Conservation (phyloP, 2,888 invertebrate species). For the Phania funesta region DNA sequence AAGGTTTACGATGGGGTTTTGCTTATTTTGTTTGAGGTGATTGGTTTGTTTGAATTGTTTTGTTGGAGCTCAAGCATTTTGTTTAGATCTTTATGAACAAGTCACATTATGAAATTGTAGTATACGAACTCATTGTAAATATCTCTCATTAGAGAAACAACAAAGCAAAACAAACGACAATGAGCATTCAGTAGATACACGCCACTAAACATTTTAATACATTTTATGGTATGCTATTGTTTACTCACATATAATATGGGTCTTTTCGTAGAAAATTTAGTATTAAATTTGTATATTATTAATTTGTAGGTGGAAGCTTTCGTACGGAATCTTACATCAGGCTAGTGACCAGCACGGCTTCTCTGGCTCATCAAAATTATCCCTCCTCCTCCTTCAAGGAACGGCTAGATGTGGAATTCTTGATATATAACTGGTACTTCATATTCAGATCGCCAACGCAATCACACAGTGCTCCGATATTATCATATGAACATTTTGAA, state of each 20-base stretch:
- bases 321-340: too few relatives aligned
- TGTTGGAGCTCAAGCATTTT: constrained; percentile 42
- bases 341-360: too few relatives aligned
- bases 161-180: constrained; percentile 56
- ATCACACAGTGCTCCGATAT: too few relatives aligned
- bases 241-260: constrained; percentile 33
- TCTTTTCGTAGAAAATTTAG: constrained; percentile 9
- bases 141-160: constrained; percentile 47
- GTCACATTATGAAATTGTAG: constrained; percentile 30
- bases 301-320: too few relatives aligned
- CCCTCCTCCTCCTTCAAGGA: too few relatives aligned
- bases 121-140: constrained; percentile 44
- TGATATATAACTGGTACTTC: too few relatives aligned
- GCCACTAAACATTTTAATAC: constrained; percentile 11
- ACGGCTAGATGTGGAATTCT: too few relatives aligned
- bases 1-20: constrained; percentile 14
- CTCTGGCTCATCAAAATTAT: too few relatives aligned
- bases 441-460: too few relatives aligned
- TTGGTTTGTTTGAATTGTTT: constrained; percentile 38
- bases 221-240: not conserved
- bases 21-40: constrained; percentile 29
- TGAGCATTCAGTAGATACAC: constrained; percentile 46
- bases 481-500: too few relatives aligned
- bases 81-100: constrained; percentile 43
- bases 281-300: too few relatives aligned